Conservation (phyloP, 2,797 vertebrate genomes). For the Peromyscus aztecus region DNA sequence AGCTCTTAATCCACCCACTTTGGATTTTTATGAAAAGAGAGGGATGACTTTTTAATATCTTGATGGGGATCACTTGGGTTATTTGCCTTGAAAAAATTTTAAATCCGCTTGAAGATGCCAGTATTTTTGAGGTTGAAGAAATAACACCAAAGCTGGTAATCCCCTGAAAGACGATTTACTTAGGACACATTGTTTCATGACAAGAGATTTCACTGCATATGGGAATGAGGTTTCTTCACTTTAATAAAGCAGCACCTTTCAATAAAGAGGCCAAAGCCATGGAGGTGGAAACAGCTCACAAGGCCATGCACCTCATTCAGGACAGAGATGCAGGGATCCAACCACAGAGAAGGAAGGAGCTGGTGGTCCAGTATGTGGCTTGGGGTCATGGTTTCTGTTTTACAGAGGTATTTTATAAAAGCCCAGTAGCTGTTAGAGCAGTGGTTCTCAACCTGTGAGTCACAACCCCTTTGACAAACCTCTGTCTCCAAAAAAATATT, state of each 20-base stretch:
- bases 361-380: background rate
- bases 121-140: constrained; percentile 30
- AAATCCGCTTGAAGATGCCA: constrained; percentile 23
- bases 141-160: constrained; percentile 16
- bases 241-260: background rate
- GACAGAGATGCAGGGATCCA: background rate
- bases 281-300: background rate
- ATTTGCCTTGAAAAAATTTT: background rate
- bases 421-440: background rate
- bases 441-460: background rate
- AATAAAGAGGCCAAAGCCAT: background rate
- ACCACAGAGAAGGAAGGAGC: background rate
- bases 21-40: constrained; percentile 45
- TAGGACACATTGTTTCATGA: background rate
- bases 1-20: constrained; percentile 11
- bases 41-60: constrained; percentile 39
- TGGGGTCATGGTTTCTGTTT: background rate
- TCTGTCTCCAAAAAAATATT: background rate
- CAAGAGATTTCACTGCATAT: background rate
- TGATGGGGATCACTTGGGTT: constrained; percentile 17
- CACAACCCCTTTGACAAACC: background rate
- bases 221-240: background rate
- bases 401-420: constrained; percentile 22
- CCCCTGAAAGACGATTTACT: constrained; percentile 36
- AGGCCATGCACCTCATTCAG: background rate